Evolutionary conservation across 2,797 vertebrate genomes (phyloP).

Genomic region (Anisognathus igniventris): DNA sequence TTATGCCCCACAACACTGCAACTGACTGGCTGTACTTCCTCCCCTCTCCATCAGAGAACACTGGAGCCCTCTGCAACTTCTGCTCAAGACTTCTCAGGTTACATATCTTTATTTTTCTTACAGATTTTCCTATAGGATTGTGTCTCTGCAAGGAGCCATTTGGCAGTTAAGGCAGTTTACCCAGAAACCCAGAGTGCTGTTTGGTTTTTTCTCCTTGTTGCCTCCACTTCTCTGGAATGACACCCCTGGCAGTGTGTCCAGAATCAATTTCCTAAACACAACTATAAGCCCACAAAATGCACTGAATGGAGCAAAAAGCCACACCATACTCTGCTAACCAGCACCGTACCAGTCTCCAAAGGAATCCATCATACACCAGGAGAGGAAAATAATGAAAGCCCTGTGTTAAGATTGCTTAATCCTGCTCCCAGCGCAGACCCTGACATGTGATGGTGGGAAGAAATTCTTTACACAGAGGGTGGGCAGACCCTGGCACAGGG

Average conservation of each 20-base stretch:
- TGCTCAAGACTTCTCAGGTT: not conserved
- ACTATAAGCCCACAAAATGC: not conserved
- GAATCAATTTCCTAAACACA: not conserved
- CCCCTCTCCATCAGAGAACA: not conserved
- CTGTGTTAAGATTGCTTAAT: not conserved
- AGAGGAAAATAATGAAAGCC: constrained; percentile 1
- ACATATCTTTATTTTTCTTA: not conserved
- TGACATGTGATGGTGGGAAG: not conserved
- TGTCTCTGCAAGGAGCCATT: not conserved
- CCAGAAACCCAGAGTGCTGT: not conserved
- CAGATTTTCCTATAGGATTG: not conserved
- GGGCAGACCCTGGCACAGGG: not conserved
- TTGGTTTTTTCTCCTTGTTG: not conserved
- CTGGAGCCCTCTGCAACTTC: constrained; percentile 23
- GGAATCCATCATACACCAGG: not conserved
- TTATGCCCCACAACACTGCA: not conserved
- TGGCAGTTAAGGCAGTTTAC: not conserved
- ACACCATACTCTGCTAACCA: not conserved
- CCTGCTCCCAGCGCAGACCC: not conserved
- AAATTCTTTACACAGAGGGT: not conserved
- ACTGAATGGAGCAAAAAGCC: not conserved
- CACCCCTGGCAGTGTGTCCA: not conserved
- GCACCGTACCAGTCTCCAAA: not conserved
- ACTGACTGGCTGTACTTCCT: not conserved
- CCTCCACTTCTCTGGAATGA: not conserved